Conservation (phyloP, 2,797 vertebrate species). For the Ambastaia sidthimunki region DNA sequence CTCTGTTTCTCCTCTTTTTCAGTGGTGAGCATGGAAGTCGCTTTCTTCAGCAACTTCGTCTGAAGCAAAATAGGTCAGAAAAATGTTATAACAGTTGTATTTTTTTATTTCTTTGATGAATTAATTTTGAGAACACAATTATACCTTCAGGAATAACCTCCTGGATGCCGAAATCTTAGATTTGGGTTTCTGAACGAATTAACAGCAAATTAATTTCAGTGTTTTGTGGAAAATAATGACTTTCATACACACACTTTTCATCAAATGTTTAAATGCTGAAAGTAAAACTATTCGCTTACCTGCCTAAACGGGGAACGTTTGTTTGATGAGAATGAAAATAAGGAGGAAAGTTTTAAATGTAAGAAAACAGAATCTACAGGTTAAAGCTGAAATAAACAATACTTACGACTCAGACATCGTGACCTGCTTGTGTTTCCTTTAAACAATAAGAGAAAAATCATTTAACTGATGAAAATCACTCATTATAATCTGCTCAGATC, state of each 20-base stretch:
- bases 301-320: slow-evolving; percentile 56
- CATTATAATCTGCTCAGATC: background rate
- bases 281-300: slow-evolving; percentile 58
- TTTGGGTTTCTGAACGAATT: slow-evolving; percentile 65
- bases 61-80: slow-evolving; percentile 45
- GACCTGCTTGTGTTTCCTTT: slow-evolving; percentile 52
- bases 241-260: background rate
- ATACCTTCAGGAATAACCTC: slow-evolving; percentile 75
- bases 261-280: background rate
- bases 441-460: slow-evolving; percentile 34
- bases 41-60: slow-evolving; percentile 76
- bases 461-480: slow-evolving; percentile 15
- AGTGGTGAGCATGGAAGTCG: slow-evolving; percentile 67
- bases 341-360: slow-evolving; percentile 6
- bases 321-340: slow-evolving; percentile 28
- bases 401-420: slow-evolving; percentile 77
- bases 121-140: background rate
- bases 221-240: background rate
- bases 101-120: background rate
- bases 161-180: slow-evolving; percentile 74
- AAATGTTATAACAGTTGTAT: background rate
- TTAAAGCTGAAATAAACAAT: slow-evolving; percentile 16
- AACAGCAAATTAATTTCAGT: background rate
- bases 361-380: background rate
- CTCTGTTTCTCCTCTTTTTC: slow-evolving; percentile 70